Evolutionary conservation across 2,888 invertebrate genomes (phyloP).

Genomic region (Hirudinaria manillensis): DNA sequence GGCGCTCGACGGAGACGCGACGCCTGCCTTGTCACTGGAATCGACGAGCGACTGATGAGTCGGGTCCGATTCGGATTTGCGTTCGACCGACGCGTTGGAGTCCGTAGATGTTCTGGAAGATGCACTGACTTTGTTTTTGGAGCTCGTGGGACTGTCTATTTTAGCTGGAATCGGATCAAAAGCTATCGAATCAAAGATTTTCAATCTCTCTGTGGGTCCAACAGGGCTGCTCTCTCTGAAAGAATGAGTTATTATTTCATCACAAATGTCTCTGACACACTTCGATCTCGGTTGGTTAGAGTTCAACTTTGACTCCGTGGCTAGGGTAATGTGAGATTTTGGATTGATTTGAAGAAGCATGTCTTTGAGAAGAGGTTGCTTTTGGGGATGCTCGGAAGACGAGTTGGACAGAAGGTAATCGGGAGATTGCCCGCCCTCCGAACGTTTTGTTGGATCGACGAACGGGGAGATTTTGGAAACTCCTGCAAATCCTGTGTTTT

Average conservation of each 20-base stretch:
- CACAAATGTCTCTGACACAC: slow-evolving; percentile 34
- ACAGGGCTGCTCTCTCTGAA: slow-evolving; percentile 24
- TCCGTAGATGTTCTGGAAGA: slow-evolving; percentile 3
- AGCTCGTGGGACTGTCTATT: background rate
- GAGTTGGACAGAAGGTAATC: background rate
- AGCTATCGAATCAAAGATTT: slow-evolving; percentile 13
- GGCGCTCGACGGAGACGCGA: background rate
- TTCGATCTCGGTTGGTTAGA: background rate
- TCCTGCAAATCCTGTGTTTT: background rate
- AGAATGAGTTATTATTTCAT: slow-evolving; percentile 34
- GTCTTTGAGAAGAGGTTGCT: slow-evolving; percentile 26
- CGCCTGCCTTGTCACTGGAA: background rate
- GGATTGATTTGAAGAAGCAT: slow-evolving; percentile 19
- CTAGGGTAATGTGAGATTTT: slow-evolving; percentile 4
- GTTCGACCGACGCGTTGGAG: background rate
- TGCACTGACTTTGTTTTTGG: background rate
- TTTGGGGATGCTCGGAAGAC: background rate
- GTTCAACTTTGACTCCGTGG: background rate
- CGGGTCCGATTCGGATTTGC: background rate
- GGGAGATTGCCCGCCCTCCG: background rate
- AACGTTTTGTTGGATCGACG: background rate
- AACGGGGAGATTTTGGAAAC: background rate
- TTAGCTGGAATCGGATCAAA: background rate
- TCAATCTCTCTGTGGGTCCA: slow-evolving; percentile 10
- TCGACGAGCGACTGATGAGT: background rate